Evolutionary conservation across 2,113 vertebrate species (phyloP).

Genomic region (Nothoprocta perdicaria): DNA sequence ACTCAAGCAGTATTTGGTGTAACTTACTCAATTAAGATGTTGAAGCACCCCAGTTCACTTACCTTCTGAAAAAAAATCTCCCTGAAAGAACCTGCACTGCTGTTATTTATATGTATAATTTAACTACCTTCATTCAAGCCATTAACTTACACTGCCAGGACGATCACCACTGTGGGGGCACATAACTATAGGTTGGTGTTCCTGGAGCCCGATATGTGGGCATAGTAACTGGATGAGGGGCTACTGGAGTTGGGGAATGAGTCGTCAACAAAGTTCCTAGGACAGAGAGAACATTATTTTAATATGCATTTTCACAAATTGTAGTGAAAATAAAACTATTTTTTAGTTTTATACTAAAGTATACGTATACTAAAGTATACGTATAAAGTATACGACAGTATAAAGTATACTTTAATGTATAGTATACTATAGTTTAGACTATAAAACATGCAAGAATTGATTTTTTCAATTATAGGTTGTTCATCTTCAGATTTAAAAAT

Average conservation of each 20-base stretch:
- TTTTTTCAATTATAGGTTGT: background rate
- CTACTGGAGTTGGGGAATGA: slow-evolving; percentile 92
- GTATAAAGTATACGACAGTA: too few species aligned
- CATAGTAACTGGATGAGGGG: slow-evolving; percentile 92
- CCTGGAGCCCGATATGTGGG: slow-evolving; percentile 92
- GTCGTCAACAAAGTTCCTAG: slow-evolving; percentile 92
- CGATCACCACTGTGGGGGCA: slow-evolving; percentile 97
- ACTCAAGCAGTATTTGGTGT: background rate
- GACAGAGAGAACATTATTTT: slow-evolving; percentile 45
- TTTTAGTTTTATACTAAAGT: too few species aligned
- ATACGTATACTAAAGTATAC: too few species aligned
- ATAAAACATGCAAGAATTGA: background rate
- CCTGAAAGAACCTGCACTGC: background rate
- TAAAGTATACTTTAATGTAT: too few species aligned
- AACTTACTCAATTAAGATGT: background rate
- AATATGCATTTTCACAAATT: background rate
- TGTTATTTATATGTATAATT: background rate
- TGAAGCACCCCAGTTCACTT: background rate
- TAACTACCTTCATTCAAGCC: background rate
- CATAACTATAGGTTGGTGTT: slow-evolving; percentile 97
- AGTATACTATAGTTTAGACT: too few species aligned
- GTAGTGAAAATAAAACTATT: background rate
- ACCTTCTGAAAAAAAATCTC: background rate
- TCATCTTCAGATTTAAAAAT: background rate
- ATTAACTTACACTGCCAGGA: slow-evolving; percentile 81